Percentiles rank a stretch among this genome's conserved stretches.
phyloP scores from a whole-genome alignment of 2,797 vertebrate species.

The Pangasius krempfi region DNA sequence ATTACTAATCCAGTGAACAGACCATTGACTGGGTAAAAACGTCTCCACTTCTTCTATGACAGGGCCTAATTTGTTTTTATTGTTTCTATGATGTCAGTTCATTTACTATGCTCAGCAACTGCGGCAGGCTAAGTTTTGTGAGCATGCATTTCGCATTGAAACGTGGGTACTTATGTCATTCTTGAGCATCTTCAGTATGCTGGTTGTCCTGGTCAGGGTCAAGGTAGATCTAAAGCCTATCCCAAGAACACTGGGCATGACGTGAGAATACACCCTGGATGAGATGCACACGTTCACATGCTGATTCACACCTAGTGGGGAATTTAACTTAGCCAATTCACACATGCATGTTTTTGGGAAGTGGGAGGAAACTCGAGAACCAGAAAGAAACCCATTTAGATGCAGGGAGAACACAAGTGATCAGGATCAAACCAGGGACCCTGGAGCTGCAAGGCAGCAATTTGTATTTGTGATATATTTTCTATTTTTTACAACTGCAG shows the following conservation, averaged over 20 bases:
- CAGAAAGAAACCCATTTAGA: background rate
- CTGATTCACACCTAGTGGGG: background rate
- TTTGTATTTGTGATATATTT: background rate
- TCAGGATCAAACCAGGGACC: background rate
- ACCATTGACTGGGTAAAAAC: conserved; percentile 27
- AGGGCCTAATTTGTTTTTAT: background rate
- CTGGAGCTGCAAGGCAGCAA: background rate
- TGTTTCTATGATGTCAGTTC: conserved; percentile 45
- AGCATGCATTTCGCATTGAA: background rate
- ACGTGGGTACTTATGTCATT: background rate
- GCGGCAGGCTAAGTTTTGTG: background rate
- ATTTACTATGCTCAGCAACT: background rate
- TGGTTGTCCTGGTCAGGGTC: background rate
- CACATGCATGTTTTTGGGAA: background rate
- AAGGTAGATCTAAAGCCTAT: background rate
- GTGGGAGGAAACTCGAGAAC: background rate
- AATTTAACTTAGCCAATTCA: background rate
- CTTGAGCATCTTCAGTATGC: background rate
- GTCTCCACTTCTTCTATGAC: conserved; percentile 7
- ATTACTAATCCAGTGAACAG: conserved; percentile 45
- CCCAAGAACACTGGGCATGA: background rate
- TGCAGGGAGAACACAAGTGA: background rate
- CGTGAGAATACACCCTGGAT: background rate
- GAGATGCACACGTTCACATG: background rate
- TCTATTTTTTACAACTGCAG: background rate